phyloP scores from a whole-genome alignment of 1,140 invertebrate species.

The Drosophila funebris region DNA sequence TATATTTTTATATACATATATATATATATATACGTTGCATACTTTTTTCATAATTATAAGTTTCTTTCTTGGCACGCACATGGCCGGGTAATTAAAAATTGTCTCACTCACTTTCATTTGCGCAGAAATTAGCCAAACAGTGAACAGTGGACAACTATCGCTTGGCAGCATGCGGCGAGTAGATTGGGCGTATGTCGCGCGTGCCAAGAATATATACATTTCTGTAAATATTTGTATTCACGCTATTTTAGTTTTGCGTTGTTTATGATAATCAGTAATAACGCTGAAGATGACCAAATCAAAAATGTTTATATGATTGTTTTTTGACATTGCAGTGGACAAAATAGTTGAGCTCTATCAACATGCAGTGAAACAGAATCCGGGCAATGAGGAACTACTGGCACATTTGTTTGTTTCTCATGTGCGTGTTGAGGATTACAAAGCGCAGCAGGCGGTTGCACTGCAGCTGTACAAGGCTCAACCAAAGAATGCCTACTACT shows the following conservation, averaged over 20 bases:
- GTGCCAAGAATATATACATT: conserved; percentile 54
- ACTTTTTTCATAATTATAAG: conserved; percentile 62
- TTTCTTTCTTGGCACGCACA: conserved; percentile 69
- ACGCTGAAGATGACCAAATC: conserved; percentile 14
- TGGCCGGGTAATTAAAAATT: conserved; percentile 59
- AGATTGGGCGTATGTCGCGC: conserved; percentile 24
- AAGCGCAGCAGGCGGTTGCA: conserved; percentile 95
- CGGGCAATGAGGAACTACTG: conserved; percentile 95
- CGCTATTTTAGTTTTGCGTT: neutral
- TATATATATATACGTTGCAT: conserved; percentile 22
- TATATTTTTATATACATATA: neutral
- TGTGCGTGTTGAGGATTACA: conserved; percentile 94
- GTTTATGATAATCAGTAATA: conserved; percentile 1
- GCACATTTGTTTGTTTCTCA: conserved; percentile 98
- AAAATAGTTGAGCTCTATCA: conserved; percentile 95
- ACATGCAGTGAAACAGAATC: conserved; percentile 92
- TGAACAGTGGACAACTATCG: conserved; percentile 23
- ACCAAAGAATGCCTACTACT: conserved; percentile 98
- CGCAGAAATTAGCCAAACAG: conserved; percentile 12
- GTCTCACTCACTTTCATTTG: conserved; percentile 56
- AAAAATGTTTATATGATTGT: conserved; percentile 36
- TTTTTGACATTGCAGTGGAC: conserved; percentile 87
- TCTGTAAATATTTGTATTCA: neutral
- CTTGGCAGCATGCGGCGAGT: conserved; percentile 31
- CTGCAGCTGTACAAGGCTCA: conserved; percentile 94